Percentiles rank a stretch among this genome's conserved stretches.
Evolutionary conservation across 2,113 vertebrate species (phyloP).

Genomic region (Pelusios castaneus): DNA sequence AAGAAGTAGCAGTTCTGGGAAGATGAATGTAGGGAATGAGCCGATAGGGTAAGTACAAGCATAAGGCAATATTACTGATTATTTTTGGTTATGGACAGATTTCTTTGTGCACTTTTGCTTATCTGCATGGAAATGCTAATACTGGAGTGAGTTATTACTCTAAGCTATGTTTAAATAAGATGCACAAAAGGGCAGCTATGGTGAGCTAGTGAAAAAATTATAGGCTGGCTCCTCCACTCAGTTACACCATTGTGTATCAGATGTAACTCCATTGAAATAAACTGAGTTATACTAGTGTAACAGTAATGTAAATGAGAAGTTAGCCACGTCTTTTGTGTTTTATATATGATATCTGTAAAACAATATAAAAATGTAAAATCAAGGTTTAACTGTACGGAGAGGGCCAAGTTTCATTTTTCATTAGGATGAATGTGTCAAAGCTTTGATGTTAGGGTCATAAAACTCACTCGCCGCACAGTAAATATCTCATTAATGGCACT

Average conservation of each 20-base stretch:
- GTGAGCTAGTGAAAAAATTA: neutral
- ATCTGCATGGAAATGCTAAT: neutral
- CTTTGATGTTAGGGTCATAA: neutral
- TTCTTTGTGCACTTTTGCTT: neutral
- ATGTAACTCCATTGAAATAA: neutral
- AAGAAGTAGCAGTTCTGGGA: neutral
- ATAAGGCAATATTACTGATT: neutral
- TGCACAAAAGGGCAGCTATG: neutral
- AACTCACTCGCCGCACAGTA: neutral
- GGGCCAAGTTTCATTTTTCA: neutral
- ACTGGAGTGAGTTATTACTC: neutral
- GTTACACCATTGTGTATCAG: neutral
- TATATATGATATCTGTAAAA: neutral
- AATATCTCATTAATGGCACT: neutral
- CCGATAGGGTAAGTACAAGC: neutral
- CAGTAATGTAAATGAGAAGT: neutral
- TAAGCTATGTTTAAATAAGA: neutral
- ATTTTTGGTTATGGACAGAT: neutral
- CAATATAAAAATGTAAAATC: neutral
- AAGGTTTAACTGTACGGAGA: neutral
- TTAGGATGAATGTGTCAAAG: fast-evolving
- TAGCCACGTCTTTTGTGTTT: neutral
- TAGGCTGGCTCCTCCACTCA: neutral
- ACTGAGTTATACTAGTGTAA: neutral
- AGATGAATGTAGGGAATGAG: neutral